Evolutionary conservation across 2,797 vertebrate genomes (phyloP).

Genomic region (Enteromius unitaeniatus): DNA sequence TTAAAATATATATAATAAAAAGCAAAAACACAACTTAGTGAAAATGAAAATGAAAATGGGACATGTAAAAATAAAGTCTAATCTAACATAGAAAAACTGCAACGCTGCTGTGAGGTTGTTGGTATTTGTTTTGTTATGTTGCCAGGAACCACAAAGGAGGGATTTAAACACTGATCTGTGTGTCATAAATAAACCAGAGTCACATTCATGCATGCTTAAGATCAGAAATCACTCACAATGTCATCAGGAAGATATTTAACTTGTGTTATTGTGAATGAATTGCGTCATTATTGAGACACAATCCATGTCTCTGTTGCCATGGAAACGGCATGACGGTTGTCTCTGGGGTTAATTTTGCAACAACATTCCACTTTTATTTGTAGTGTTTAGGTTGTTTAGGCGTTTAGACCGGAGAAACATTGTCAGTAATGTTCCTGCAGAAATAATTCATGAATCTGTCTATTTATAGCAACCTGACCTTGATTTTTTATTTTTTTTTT

Average conservation of each 20-base stretch:
- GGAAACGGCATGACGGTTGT: neutral
- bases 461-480: conserved; percentile 51
- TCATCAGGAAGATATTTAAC: neutral
- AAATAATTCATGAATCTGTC: conserved; percentile 47
- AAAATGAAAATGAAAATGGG: neutral
- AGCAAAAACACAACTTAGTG: neutral
- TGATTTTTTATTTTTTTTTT: conserved; percentile 9
- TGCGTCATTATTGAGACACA: neutral
- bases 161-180: neutral
- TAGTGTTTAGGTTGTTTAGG: conserved; percentile 12
- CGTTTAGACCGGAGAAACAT: neutral
- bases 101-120: neutral
- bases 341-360: neutral
- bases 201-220: neutral
- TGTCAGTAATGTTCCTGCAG: conserved; percentile 12
- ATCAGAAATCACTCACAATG: neutral
- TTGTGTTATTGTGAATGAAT: neutral
- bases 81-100: neutral
- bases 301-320: neutral
- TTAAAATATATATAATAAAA: neutral
- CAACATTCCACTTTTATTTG: neutral
- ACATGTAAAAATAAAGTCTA: neutral
- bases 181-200: neutral
- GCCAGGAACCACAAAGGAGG: too few species aligned
- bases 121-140: neutral